phyloP scores from a whole-genome alignment of 2,113 vertebrate genomes.

The Alaudala cheleensis region DNA sequence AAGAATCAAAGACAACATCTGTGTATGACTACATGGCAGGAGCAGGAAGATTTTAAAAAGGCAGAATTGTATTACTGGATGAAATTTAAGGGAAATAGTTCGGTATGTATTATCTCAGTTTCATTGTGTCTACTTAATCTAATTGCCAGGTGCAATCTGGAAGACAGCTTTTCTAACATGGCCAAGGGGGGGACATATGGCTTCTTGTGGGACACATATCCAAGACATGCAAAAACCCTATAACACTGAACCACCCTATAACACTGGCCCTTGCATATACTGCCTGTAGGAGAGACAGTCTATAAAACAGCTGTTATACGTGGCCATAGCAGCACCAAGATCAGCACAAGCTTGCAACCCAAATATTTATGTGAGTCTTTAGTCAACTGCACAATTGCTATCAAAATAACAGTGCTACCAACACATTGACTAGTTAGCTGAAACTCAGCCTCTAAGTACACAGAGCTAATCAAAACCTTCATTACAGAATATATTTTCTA shows the following conservation, averaged over 20 bases:
- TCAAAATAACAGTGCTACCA: not conserved
- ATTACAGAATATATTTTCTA: not conserved
- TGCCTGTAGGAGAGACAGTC: not conserved
- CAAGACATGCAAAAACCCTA: not conserved
- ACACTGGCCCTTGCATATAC: not conserved
- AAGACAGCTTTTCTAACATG: not conserved
- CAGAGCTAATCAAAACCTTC: not conserved
- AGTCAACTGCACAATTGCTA: not conserved
- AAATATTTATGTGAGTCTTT: not conserved
- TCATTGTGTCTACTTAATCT: not conserved
- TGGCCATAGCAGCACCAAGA: not conserved
- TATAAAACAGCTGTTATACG: not conserved
- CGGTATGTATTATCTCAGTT: not conserved
- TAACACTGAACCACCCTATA: not conserved
- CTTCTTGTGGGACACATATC: not conserved
- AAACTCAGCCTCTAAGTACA: not conserved
- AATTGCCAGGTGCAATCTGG: not conserved
- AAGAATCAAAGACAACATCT: not conserved
- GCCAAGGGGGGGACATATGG: rapidly evolving
- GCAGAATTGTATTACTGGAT: not conserved
- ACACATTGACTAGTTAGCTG: not conserved
- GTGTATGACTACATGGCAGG: not conserved
- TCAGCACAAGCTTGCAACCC: not conserved
- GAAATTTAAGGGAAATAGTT: not conserved
- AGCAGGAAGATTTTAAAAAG: not conserved